Percentiles rank a stretch among this genome's conserved stretches.
phyloP scores from a whole-genome alignment of 2,888 invertebrate species.

The Caenorhabditis imperialis region DNA sequence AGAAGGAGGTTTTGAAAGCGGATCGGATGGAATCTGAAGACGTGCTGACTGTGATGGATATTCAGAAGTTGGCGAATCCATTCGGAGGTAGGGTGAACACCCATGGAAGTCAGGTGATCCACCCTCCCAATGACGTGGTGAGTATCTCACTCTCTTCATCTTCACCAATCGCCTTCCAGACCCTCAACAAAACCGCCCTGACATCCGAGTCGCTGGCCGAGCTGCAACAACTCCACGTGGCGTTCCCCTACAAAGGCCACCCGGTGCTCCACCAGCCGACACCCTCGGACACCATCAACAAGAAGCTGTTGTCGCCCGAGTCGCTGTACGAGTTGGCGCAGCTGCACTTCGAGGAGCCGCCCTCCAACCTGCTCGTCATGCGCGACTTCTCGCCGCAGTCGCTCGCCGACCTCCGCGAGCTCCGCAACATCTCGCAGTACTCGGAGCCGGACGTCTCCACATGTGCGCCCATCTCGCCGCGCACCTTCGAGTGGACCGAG shows the following conservation, averaged over 20 bases:
- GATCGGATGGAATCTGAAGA: not conserved
- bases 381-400: conserved; percentile 43
- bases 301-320: conserved; percentile 40
- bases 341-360: conserved; percentile 12
- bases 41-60: conserved; percentile 34
- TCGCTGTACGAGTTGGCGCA: conserved; percentile 47
- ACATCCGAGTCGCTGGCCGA: conserved; percentile 20
- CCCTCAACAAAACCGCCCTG: conserved; percentile 36
- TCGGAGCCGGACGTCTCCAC: conserved; percentile 36
- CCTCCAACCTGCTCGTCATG: conserved; percentile 16
- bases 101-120: too few species aligned
- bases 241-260: conserved; percentile 8
- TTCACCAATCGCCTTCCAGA: conserved; percentile 14
- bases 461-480: conserved; percentile 34
- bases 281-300: conserved; percentile 22
- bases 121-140: conserved; percentile 49
- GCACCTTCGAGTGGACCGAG: conserved; percentile 35
- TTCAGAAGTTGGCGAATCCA: conserved; percentile 19
- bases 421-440: conserved; percentile 38
- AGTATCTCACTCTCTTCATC: not conserved
- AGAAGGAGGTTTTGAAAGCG: not conserved
- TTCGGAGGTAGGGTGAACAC: conserved; percentile 5
- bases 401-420: conserved; percentile 40
- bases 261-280: not conserved
- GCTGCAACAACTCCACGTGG: not conserved